phyloP scores from a whole-genome alignment of 1,140 invertebrate species.

The Eupeodes corollae region DNA sequence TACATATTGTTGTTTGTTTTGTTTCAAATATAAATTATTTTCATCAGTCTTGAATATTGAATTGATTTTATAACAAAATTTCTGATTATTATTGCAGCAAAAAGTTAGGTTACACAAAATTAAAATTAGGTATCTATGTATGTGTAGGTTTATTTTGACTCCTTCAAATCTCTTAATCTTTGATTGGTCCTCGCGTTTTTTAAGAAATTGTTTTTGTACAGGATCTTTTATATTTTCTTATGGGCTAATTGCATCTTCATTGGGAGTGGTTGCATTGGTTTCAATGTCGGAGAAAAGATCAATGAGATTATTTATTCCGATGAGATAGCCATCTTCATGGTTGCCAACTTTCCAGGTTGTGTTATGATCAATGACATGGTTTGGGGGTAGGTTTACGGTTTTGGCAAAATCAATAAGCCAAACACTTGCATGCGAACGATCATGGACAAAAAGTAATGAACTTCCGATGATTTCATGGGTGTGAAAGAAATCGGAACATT shows the following conservation, averaged over 20 bases:
- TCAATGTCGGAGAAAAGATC: constrained; percentile 56
- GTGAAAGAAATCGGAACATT: constrained; percentile 77
- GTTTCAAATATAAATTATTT: too few species aligned
- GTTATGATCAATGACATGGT: constrained; percentile 66
- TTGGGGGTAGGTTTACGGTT: constrained; percentile 68
- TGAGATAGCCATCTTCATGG: constrained; percentile 95
- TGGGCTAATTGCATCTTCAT: too few species aligned
- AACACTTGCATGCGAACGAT: constrained; percentile 71
- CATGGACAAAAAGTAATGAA: constrained; percentile 91
- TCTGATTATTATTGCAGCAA: neutral
- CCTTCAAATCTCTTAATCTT: too few species aligned
- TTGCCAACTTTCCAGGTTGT: constrained; percentile 89
- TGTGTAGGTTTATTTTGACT: too few species aligned
- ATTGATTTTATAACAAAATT: too few species aligned
- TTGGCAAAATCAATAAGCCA: constrained; percentile 99
- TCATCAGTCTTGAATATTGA: too few species aligned
- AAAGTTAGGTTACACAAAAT: too few species aligned
- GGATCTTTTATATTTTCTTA: too few species aligned
- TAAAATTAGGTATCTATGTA: too few species aligned
- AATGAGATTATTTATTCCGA: constrained; percentile 89
- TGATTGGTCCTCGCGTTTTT: too few species aligned
- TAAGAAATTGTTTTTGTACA: too few species aligned
- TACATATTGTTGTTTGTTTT: too few species aligned
- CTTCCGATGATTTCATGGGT: constrained; percentile 94
- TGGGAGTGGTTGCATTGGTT: neutral